Percentiles rank a stretch among this genome's conserved stretches.
These are phyloP conservation scores for Uromys caudimaculatus DNA, from an alignment of 2,797 vertebrate genomes.

Conservation along the genomic window DNA sequence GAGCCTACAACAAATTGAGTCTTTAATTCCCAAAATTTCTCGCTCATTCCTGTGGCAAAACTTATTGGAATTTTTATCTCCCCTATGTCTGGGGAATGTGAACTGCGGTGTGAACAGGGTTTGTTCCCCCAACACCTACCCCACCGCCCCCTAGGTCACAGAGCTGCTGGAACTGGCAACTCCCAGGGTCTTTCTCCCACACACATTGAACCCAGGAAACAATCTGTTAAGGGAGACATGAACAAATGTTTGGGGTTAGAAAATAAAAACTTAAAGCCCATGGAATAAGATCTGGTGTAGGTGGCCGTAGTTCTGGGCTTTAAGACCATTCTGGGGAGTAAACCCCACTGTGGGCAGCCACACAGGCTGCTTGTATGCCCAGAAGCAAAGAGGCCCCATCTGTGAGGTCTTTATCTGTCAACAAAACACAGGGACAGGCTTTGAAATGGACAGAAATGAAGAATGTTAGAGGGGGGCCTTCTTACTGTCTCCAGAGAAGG, in stretches of 20 bases:
- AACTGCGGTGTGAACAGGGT: not conserved
- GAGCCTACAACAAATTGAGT: not conserved
- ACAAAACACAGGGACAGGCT: not conserved
- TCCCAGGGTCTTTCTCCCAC: not conserved
- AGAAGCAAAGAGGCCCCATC: not conserved
- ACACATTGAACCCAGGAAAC: not conserved
- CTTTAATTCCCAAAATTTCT: not conserved
- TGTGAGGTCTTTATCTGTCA: not conserved
- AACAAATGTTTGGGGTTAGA: not conserved
- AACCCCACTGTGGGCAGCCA: not conserved
- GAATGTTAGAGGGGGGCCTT: not conserved
- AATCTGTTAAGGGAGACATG: not conserved
- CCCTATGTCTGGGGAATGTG: not conserved
- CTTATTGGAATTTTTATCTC: not conserved
- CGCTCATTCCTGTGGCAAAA: not conserved
- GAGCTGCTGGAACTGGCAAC: no score
- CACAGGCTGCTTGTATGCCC: rapidly evolving
- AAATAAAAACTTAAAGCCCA: not conserved
- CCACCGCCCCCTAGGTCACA: not conserved
- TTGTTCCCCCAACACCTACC: not conserved
- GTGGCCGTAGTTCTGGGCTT: not conserved
- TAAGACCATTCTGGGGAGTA: not conserved
- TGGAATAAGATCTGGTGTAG: not conserved
- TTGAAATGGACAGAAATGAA: not conserved
- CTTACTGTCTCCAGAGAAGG: not conserved